Evolutionary conservation across 2,113 vertebrate species (phyloP).

Genomic region (Colossoma macropomum): DNA sequence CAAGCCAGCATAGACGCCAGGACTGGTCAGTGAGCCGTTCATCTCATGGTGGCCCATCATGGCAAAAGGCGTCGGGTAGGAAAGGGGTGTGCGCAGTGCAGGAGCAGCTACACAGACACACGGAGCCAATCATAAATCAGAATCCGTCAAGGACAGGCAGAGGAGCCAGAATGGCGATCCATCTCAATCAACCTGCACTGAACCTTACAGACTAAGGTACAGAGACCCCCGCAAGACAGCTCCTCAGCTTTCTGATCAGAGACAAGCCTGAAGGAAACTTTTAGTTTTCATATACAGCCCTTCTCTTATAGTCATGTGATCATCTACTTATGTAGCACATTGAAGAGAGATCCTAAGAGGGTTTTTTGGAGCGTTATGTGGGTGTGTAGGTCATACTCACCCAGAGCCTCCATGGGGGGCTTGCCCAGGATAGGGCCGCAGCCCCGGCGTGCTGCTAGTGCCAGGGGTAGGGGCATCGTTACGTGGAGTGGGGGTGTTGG

Average conservation of each 20-base stretch:
- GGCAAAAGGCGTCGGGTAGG: slow-evolving; percentile 89
- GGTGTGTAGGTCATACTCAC: slow-evolving; percentile 59
- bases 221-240: background rate
- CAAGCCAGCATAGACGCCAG: slow-evolving; percentile 88
- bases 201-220: background rate
- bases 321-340: background rate
- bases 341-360: background rate
- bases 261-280: background rate
- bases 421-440: slow-evolving; percentile 92
- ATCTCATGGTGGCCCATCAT: slow-evolving; percentile 97
- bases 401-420: slow-evolving; percentile 89
- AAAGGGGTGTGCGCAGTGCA: slow-evolving; percentile 89
- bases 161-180: slow-evolving; percentile 10
- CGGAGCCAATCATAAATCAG: slow-evolving; percentile 43
- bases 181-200: slow-evolving; percentile 31
- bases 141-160: slow-evolving; percentile 16
- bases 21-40: slow-evolving; percentile 91
- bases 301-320: background rate
- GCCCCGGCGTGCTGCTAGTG: slow-evolving; percentile 93
- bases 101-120: slow-evolving; percentile 77
- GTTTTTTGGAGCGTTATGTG: background rate
- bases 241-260: background rate
- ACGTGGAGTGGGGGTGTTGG: slow-evolving; percentile 92
- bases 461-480: slow-evolving; percentile 94
- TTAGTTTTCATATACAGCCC: slow-evolving; percentile 19